Evolutionary conservation across 2,797 vertebrate species (phyloP).

Genomic region (Scolopax bukidnonensis): DNA sequence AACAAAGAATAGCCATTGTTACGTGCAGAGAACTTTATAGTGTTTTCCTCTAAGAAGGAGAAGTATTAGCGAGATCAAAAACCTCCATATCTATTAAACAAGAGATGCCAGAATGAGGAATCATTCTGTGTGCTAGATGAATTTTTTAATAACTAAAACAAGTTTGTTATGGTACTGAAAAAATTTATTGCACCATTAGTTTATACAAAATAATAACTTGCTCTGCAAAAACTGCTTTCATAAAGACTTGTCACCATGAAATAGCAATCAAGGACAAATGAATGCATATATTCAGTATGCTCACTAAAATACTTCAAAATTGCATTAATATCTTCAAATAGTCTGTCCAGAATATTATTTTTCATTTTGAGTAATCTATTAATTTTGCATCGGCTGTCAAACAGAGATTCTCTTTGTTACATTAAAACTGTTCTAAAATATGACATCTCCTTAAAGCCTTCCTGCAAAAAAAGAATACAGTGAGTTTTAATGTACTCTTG

Average conservation of each 20-base stretch:
- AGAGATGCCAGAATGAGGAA: neutral
- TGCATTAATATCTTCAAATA: slow-evolving; percentile 9
- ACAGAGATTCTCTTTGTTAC: slow-evolving; percentile 10
- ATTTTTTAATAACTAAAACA: slow-evolving; percentile 27
- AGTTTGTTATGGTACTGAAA: neutral
- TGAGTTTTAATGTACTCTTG: slow-evolving; percentile 39
- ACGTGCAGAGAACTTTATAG: neutral
- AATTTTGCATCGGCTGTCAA: slow-evolving; percentile 18
- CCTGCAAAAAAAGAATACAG: neutral
- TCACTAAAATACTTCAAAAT: slow-evolving; percentile 45
- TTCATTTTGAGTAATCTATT: slow-evolving; percentile 29
- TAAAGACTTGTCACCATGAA: slow-evolving; percentile 17
- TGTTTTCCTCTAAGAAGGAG: neutral
- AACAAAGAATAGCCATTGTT: neutral
- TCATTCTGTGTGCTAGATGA: neutral
- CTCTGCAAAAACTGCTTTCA: neutral
- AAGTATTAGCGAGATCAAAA: neutral
- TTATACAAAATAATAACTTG: slow-evolving; percentile 17
- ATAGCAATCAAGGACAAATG: slow-evolving; percentile 17
- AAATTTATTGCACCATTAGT: slow-evolving; percentile 1
- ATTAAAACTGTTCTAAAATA: slow-evolving; percentile 54
- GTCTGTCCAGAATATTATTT: slow-evolving; percentile 5
- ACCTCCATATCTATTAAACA: neutral
- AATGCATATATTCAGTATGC: slow-evolving; percentile 4
- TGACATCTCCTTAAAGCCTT: slow-evolving; percentile 6